Evolutionary conservation across 2,888 invertebrate genomes (phyloP).

Genomic region (Parnassius smintheus): DNA sequence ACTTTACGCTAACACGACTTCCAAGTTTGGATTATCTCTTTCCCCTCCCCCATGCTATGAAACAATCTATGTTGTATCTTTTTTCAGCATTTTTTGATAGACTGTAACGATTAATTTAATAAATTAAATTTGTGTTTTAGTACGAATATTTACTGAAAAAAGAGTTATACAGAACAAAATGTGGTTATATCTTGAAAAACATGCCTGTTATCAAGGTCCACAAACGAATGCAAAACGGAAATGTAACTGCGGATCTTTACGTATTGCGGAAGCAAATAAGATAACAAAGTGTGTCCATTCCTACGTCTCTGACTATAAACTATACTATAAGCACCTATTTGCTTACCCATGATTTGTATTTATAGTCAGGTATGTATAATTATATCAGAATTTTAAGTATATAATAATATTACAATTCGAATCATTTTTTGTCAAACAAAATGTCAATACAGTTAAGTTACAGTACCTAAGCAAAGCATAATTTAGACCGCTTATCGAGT

Average conservation of each 20-base stretch:
- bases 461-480: background rate
- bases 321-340: background rate
- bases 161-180: too few species aligned
- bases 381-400: constrained; percentile 6
- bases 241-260: constrained; percentile 4
- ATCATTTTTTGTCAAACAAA: constrained; percentile 9
- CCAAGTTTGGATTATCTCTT: too few species aligned
- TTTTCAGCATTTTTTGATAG: too few species aligned
- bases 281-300: constrained; percentile 21
- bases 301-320: constrained; percentile 1
- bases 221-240: constrained; percentile 10
- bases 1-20: too few species aligned
- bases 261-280: constrained; percentile 9
- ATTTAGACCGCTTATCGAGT: too few species aligned
- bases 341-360: constrained; percentile 20
- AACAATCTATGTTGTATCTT: too few species aligned
- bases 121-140: too few species aligned
- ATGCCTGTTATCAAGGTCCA: background rate
- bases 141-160: too few species aligned
- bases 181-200: too few species aligned
- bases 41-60: too few species aligned
- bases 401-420: background rate
- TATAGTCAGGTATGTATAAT: constrained; percentile 11
- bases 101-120: too few species aligned
- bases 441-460: background rate